phyloP scores from a whole-genome alignment of 1,140 invertebrate species.

The Homarus americanus region DNA sequence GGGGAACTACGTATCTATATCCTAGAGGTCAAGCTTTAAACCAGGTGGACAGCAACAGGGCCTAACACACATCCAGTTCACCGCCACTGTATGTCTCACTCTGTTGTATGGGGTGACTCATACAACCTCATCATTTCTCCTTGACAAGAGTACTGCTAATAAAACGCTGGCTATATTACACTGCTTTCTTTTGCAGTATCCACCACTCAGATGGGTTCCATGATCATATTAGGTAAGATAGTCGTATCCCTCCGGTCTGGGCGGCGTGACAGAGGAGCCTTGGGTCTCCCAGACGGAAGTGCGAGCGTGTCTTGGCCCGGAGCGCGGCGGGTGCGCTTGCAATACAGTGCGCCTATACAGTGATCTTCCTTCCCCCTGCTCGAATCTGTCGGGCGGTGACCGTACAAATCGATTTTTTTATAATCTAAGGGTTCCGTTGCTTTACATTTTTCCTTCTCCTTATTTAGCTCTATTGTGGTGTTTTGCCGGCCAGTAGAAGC shows the following conservation, averaged over 20 bases:
- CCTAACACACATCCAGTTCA: background rate
- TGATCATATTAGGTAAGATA: constrained; percentile 30
- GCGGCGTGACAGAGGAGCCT: background rate
- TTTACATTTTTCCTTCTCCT: constrained; percentile 19
- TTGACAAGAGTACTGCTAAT: constrained; percentile 39
- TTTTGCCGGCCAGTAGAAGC: background rate
- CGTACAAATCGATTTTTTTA: constrained; percentile 61
- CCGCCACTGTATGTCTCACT: background rate
- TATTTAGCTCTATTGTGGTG: background rate
- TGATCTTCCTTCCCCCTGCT: constrained; percentile 16
- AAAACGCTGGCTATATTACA: constrained; percentile 52
- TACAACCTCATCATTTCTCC: constrained; percentile 18
- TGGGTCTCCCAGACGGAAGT: background rate
- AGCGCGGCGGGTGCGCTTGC: constrained; percentile 35
- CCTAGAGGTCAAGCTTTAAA: too few relatives aligned
- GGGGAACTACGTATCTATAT: constrained; percentile 18
- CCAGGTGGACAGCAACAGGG: background rate
- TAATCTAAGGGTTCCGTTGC: constrained; percentile 36
- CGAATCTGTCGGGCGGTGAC: constrained; percentile 54
- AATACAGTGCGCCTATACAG: constrained; percentile 45
- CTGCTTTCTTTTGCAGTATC: constrained; percentile 42
- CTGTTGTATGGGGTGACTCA: too few relatives aligned
- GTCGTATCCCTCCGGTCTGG: background rate
- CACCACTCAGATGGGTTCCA: constrained; percentile 40
- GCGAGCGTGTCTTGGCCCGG: background rate